phyloP scores from a whole-genome alignment of 53 echinoderm and acorn worm genomes.

The Stichopus horrens region DNA sequence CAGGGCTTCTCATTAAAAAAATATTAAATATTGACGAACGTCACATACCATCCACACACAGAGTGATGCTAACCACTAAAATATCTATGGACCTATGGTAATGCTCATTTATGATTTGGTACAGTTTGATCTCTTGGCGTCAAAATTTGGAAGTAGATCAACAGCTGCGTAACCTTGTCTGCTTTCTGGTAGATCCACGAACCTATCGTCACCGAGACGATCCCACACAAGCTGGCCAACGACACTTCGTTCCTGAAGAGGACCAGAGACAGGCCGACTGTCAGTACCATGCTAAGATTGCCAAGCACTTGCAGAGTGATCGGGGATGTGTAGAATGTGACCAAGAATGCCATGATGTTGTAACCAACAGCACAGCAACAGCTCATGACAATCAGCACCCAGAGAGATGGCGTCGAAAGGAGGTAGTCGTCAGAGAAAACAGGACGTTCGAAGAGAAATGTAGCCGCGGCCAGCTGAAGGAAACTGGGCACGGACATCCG shows the following conservation, averaged over 20 bases:
- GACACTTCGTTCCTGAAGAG: constrained; percentile 91
- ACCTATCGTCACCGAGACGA: constrained; percentile 64
- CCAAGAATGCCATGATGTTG: constrained; percentile 87
- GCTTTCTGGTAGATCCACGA: constrained; percentile 79
- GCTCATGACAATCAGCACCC: constrained; percentile 66
- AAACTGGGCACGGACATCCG: constrained; percentile 93
- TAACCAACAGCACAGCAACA: constrained; percentile 89
- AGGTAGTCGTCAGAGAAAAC: constrained; percentile 59
- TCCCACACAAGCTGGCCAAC: constrained; percentile 63
- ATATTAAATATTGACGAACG: neutral
- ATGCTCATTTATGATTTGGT: neutral
- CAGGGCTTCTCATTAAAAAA: too few species aligned
- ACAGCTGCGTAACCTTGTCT: constrained; percentile 43
- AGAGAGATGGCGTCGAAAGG: constrained; percentile 47
- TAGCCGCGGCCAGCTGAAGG: constrained; percentile 60
- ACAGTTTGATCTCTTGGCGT: neutral
- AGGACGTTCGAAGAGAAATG: constrained; percentile 71
- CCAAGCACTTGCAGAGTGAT: constrained; percentile 81
- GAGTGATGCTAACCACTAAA: too few species aligned
- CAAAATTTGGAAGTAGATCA: constrained; percentile 18
- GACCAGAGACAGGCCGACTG: constrained; percentile 69
- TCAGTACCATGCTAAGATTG: constrained; percentile 78
- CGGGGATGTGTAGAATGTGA: constrained; percentile 92
- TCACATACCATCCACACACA: neutral
- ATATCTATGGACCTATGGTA: neutral